Evolutionary conservation across 2,888 invertebrate genomes (phyloP), one percentile per base, ranked within the genome.

Genomic region (Odontothrips loti): DNA sequence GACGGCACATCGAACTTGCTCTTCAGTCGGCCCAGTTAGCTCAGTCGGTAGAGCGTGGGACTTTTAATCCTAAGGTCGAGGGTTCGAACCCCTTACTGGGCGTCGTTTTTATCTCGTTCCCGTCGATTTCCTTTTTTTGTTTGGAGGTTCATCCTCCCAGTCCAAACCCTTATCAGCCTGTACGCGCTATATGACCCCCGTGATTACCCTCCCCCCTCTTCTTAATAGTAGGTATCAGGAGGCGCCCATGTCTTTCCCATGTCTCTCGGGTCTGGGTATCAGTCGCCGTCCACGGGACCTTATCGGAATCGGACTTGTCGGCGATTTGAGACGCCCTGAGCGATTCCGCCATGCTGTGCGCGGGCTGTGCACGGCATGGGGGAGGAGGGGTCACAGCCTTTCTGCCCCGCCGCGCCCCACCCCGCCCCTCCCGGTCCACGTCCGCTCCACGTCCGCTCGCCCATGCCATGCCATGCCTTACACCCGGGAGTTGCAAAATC

Each of bases 31-130:
- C 68, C 68, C 68, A 27, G 68, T 75, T 75, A 75, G 68, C 68
- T 75, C 68, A 75, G 68, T 75, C 68, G 68, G 68, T 75, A 75
- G 68, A 75, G 68, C 68, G 68, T 75, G 68, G 68, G 68, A 75
- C 68, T 75, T 75, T 75, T 75, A 75, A 75, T 75, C 68, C 68
- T 75, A 75, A 75, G 68, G 68, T 75, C 68, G 68, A 75, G 68
- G 68, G 68, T 75, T 75, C 68, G 68, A 75, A 27, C 68, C 68
- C 68, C 68, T 75, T 75, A 75, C 68, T 27, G 68, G 68, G 68
- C 68, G 68, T n/a, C 23, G 10, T 12, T 75, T 75, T 75, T 68
- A 11, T 51, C 51, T 51, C 8, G n/a, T n/a, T n/a, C n/a, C n/a
- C n/a, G n/a, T n/a, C n/a, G n/a, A 43, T 43, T 43, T 43, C 34